phyloP scores from a whole-genome alignment of 2,113 vertebrate species.

The Anser cygnoides region DNA sequence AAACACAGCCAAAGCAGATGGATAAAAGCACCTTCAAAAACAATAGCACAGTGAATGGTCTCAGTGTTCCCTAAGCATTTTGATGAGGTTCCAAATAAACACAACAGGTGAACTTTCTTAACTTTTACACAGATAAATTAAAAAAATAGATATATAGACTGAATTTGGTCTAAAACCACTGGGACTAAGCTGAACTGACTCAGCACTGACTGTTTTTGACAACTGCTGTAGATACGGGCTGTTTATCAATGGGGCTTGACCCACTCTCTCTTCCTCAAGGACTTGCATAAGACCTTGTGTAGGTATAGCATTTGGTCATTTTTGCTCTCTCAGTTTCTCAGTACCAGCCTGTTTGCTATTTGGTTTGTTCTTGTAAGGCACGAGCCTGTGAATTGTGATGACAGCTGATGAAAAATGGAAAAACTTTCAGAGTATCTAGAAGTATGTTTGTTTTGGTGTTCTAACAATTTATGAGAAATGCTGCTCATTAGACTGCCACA shows the following conservation, averaged over 20 bases:
- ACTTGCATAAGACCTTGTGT: background rate
- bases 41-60: background rate
- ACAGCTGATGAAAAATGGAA: background rate
- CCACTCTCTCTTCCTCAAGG: background rate
- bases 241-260: background rate
- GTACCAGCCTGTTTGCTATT: background rate
- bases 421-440: background rate
- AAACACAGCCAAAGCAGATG: background rate
- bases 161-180: background rate
- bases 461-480: background rate
- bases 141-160: background rate
- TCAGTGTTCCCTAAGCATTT: background rate
- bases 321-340: background rate
- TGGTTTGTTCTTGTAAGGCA: background rate
- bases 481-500: background rate
- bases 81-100: background rate
- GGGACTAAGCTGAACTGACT: background rate
- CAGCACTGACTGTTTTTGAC: background rate
- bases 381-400: accelerated
- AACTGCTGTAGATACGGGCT: background rate
- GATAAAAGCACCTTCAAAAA: background rate
- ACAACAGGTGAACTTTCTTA: background rate
- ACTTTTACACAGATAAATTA: background rate
- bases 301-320: background rate
- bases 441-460: background rate